Evolutionary conservation across 1,140 invertebrate species (phyloP), one percentile per base, ranked within the genome.

Genomic region (Drosophila subpulchrella): DNA sequence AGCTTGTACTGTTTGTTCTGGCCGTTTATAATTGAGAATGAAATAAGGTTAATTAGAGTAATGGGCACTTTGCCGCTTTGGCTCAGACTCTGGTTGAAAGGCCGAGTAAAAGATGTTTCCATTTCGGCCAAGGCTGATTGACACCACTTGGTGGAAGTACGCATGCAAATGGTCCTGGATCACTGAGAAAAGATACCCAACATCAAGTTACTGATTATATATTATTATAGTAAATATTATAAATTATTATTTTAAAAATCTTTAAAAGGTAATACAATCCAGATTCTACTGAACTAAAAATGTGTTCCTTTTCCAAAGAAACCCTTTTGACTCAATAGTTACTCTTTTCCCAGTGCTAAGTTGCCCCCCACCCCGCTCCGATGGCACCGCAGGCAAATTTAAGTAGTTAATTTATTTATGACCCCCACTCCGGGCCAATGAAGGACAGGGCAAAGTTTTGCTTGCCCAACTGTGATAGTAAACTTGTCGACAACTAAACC

Each of bases 1-100:
- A 5, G 27, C 5, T 27, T 55, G 7, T 56, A 17, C 50, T 56
- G 61, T 85, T 79, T 76, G 75, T 61, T 78, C 55, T 55, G 79
- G 63, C 50, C 75, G 72, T 62, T 89, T 89, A 86, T 89, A 89
- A 89, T 89, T 89, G 84, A 84, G 84, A 89, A 89, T 84, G 85
- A 89, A 89, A 89, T 89, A 84, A 89, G 84, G 84, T 89, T 89
- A 89, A 89, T 89, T 89, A 89, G 84, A 89, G 85, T 90, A 89
- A 89, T 89, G 84, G 67, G 73, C 84, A 89, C 80, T 84, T 89
- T 75, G 61, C 71, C 47, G 56, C 70, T 56, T 32, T 61, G 38
- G 46, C 61, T 58, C 46, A 41, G 11, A 46, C 17, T 54, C 36
- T 47, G 8, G 15, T 32, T 32, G 13, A 20, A 20, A 34, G 38